Evolutionary conservation across 1,140 invertebrate genomes (phyloP).

Genomic region (Camponotus pennsylvanicus): DNA sequence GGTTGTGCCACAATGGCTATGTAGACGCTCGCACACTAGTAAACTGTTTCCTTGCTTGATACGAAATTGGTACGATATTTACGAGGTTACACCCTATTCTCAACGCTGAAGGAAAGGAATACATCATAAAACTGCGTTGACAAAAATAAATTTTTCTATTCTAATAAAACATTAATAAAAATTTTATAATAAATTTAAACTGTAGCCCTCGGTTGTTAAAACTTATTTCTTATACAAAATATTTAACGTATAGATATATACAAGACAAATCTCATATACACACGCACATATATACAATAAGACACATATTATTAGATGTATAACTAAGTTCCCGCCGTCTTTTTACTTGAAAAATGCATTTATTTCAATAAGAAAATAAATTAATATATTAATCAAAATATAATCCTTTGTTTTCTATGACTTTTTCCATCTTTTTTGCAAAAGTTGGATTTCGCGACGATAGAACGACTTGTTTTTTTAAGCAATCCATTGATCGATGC

Average conservation of each 20-base stretch:
- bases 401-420: too few relatives aligned
- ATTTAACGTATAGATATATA: not conserved
- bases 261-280: not conserved
- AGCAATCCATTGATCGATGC: too few relatives aligned
- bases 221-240: not conserved
- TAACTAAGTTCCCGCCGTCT: too few relatives aligned
- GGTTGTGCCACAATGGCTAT: slow-evolving; percentile 24
- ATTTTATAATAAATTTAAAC: not conserved
- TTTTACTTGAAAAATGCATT: too few relatives aligned
- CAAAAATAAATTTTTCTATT: not conserved
- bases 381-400: too few relatives aligned
- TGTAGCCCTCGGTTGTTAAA: not conserved
- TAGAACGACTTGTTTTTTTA: too few relatives aligned
- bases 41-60: slow-evolving; percentile 45
- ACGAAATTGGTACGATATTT: slow-evolving; percentile 49
- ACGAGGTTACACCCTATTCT: not conserved
- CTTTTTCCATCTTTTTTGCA: too few relatives aligned
- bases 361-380: too few relatives aligned
- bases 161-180: not conserved
- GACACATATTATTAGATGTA: too few relatives aligned
- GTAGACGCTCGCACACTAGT: slow-evolving; percentile 34
- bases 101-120: not conserved
- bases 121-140: not conserved
- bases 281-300: too few relatives aligned
- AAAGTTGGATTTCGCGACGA: too few relatives aligned